phyloP scores from a whole-genome alignment of 1,140 invertebrate genomes.

The Eurosta solidaginis region DNA sequence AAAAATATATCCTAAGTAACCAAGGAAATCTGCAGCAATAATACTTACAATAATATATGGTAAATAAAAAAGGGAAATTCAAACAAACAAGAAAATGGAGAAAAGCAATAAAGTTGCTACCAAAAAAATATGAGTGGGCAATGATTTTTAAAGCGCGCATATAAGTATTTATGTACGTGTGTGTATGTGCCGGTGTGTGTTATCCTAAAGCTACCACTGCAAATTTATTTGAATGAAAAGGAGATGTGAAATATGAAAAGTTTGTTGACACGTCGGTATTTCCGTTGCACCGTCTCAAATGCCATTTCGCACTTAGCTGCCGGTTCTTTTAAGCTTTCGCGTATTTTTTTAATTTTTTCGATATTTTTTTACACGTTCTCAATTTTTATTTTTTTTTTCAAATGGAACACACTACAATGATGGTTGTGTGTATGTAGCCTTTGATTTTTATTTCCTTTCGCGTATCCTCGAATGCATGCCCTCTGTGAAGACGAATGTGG shows the following conservation, averaged over 20 bases:
- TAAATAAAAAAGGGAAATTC: neutral
- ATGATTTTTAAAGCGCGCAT: neutral
- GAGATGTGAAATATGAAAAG: constrained; percentile 16
- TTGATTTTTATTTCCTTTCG: neutral
- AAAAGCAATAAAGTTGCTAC: neutral
- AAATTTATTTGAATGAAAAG: neutral
- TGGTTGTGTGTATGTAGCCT: neutral
- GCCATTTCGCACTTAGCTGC: neutral
- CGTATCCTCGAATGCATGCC: neutral
- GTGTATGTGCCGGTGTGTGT: neutral
- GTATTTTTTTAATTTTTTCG: constrained; percentile 21
- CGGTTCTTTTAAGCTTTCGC: neutral
- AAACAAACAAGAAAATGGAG: neutral
- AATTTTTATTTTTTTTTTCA: neutral
- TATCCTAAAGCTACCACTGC: too few relatives aligned
- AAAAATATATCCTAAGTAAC: neutral
- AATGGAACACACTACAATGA: neutral
- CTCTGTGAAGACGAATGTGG: neutral
- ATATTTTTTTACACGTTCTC: neutral
- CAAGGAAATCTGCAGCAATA: neutral
- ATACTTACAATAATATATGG: neutral
- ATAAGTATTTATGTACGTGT: neutral
- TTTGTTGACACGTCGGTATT: constrained; percentile 25
- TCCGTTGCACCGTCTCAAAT: neutral
- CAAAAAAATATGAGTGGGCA: neutral